These are phyloP conservation scores for Gerris buenoi DNA, from an alignment of 1,140 invertebrate species.

Conservation along the genomic window DNA sequence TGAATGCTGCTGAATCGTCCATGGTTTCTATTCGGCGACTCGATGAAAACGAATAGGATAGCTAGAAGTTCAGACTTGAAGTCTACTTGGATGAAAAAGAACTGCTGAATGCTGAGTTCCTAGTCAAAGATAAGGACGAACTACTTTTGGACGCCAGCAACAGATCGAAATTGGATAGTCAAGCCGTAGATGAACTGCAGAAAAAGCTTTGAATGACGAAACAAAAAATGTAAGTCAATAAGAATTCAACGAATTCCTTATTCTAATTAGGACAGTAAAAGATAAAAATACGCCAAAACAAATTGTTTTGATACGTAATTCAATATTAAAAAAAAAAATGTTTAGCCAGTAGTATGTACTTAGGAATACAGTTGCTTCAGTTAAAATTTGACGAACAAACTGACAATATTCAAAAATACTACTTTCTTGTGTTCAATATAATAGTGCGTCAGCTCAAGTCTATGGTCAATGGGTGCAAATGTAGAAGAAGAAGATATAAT, in stretches of 20 bases:
- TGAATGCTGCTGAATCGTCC: no score
- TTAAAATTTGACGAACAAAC: background rate
- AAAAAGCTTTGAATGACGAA: background rate
- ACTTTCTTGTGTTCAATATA: background rate
- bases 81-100: background rate
- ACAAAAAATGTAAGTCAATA: background rate
- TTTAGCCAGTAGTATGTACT: background rate
- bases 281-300: background rate
- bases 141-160: background rate
- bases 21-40: background rate
- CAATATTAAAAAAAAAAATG: background rate
- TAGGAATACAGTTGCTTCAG: background rate
- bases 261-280: background rate
- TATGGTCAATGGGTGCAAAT: background rate
- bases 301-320: background rate
- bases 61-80: background rate
- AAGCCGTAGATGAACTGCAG: background rate
- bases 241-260: background rate
- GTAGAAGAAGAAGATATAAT: background rate
- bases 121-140: background rate
- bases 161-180: background rate
- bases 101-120: background rate
- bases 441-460: background rate
- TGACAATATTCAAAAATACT: background rate
- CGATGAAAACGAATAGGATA: background rate